Evolutionary conservation across 1,140 invertebrate species (phyloP), one percentile per base, ranked within the genome.

Genomic region (Helicoverpa armigera): DNA sequence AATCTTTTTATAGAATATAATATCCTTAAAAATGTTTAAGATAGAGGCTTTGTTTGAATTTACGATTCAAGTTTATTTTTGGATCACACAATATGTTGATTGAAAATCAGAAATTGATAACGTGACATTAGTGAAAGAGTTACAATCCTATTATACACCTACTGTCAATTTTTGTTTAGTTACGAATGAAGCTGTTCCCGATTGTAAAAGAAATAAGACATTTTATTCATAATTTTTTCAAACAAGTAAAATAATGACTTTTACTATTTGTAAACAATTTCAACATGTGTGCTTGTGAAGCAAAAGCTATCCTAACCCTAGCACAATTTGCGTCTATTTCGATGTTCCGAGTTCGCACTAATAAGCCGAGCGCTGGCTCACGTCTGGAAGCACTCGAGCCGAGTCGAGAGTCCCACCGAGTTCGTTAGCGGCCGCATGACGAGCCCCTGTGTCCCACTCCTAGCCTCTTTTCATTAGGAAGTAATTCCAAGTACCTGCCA

Each of bases 401-500:
- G 72, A 80, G 84, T 91, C 87, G 88, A 94, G 91, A 87, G 91
- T 88, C 84, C 86, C 84, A 88, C 88, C 86, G 88, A 88, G 86
- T 94, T 94, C 92, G 93, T 94, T 94, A 94, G 92, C 90, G 88
- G 82, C 88, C 88, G 88, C 88, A 90, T 88, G 89, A 90, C 87
- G 86, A 92, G 83, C 87, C 86, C 87, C 90, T 89, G 87, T 86
- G 83, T 87, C 88, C 86, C 87, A 91, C 92, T 93, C 88, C 87
- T 89, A 85, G 82, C 86, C 90, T 94, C 92, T 94, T 94, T 94
- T 94, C 93, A 94, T 94, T 94, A 94, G 93, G 91, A 94, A 94
- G 92, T 94, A 94, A 94, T 94, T 93, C 92, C 88, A 91, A 93
- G 91, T 91, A 86, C 88, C 89, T 88, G 87, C 87, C 91, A 89